Percentiles rank a stretch among this genome's conserved stretches.
phyloP scores from a whole-genome alignment of 2,888 invertebrate species.

The Temnothorax ravouxi region DNA sequence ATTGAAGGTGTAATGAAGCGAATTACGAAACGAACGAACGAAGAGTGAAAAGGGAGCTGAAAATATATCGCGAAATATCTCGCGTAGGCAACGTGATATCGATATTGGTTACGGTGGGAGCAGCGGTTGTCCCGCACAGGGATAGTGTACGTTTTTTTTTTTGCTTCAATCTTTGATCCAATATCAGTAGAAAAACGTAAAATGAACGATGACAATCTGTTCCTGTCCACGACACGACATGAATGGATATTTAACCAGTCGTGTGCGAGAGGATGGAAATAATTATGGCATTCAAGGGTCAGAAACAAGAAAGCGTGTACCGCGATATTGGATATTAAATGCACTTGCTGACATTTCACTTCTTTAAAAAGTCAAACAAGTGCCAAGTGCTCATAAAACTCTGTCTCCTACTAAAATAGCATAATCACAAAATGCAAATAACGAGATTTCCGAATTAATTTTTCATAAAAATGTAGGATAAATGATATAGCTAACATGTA shows the following conservation, averaged over 20 bases:
- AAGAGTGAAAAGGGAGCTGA: conserved; percentile 64
- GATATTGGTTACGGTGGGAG: conserved; percentile 66
- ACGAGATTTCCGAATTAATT: background rate
- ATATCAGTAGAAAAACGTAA: conserved; percentile 52
- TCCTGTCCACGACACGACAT: conserved; percentile 43
- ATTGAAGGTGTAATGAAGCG: conserved; percentile 83
- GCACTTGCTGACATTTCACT: conserved; percentile 4
- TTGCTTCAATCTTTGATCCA: conserved; percentile 51
- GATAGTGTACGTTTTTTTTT: conserved; percentile 37
- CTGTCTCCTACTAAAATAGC: background rate
- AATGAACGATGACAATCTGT: conserved; percentile 56
- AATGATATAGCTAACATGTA: background rate
- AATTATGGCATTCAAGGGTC: conserved; percentile 30
- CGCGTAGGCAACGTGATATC: conserved; percentile 65
- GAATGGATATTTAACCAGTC: conserved; percentile 41
- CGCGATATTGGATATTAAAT: conserved; percentile 39
- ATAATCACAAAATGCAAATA: background rate
- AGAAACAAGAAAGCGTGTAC: conserved; percentile 3
- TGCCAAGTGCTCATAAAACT: background rate
- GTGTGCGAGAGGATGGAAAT: conserved; percentile 32
- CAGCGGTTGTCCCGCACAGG: conserved; percentile 53
- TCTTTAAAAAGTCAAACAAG: background rate
- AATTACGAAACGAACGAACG: conserved; percentile 75
- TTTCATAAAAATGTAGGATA: background rate
- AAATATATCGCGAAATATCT: conserved; percentile 74